Evolutionary conservation across 2,113 vertebrate genomes (phyloP).

Genomic region (Xenopus laevis): DNA sequence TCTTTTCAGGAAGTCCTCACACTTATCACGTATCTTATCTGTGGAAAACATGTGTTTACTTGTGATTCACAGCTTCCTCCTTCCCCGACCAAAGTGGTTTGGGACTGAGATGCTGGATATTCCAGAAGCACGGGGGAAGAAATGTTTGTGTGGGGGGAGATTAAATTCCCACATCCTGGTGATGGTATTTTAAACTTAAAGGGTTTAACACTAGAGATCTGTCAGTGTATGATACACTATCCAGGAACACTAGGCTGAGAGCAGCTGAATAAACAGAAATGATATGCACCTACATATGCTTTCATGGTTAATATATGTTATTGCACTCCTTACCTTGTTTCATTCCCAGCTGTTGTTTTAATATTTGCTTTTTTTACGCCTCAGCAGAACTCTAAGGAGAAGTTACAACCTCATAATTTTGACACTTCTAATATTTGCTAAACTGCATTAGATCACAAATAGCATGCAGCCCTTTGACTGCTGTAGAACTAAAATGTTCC

Average conservation of each 20-base stretch:
- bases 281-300: not conserved
- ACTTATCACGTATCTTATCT: constrained; percentile 20
- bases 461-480: no score
- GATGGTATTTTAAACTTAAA: constrained; percentile 33
- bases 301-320: not conserved
- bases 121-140: constrained; percentile 7
- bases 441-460: no score
- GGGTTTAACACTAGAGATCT: constrained; percentile 13
- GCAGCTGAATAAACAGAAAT: constrained; percentile 9
- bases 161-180: constrained; percentile 38
- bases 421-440: no score
- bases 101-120: constrained; percentile 1
- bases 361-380: no score
- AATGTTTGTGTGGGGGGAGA: constrained; percentile 12
- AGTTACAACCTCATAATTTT: no score
- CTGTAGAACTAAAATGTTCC: no score
- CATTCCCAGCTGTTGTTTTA: not conserved
- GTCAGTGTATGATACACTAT: constrained; percentile 18
- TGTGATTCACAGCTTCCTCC: constrained; percentile 37
- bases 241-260: not conserved
- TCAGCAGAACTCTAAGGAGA: no score
- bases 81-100: not conserved
- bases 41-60: constrained; percentile 29
- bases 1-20: constrained; percentile 6
- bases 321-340: not conserved